Base-by-base conservation (phyloP, 2,797 vertebrate species). In the Orestias chungarensis region DNA sequence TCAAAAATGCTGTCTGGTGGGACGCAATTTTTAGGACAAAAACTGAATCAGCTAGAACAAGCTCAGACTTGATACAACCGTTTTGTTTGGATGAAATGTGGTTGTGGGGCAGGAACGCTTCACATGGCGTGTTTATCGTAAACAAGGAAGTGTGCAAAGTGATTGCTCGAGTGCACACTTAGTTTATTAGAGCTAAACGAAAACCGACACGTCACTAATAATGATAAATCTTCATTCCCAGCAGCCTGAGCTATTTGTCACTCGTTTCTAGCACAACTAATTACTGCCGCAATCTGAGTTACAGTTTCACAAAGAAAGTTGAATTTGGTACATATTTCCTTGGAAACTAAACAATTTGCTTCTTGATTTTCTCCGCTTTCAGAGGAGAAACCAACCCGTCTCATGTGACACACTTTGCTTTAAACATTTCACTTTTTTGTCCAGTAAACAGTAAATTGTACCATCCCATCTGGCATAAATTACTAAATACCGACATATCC, bases 391-490 rank as follows among this genome's bases (percentile, higher is more conserved):
- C n/a, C 57, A 64, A 27, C 70, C 38, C 23, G 4, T 49, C 62
- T 68, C 27, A 49, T 64, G 27, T 65, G 64, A 62, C 29, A 68
- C 35, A 54, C 62, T 59, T 44, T 33, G 59, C 59, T 27, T 74
- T 20, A 85, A 88, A 87, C 84, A 78, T 81, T 88, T 86, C 83
- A 77, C 73, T 84, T 84, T 69, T 87, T 82, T 90, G 80, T 83
- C 74, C 88, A 84, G 77, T 76, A 85, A 89, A 87, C 66, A 74
- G 75, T 75, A 78, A 79, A 81, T 76, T 71, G 87, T 82, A 81
- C 74, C 83, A 82, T 80, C 84, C 71, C 89, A 92, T 92, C 85
- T 93, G 89, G 83, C 76, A 68, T 70, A 78, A 84, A 89, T 90
- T 80, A 87, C 82, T 71, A 75, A 81, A 83, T 86, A 84, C 74